phyloP scores from a whole-genome alignment of 2,113 vertebrate genomes.

The Boleophthalmus pectinirostris region DNA sequence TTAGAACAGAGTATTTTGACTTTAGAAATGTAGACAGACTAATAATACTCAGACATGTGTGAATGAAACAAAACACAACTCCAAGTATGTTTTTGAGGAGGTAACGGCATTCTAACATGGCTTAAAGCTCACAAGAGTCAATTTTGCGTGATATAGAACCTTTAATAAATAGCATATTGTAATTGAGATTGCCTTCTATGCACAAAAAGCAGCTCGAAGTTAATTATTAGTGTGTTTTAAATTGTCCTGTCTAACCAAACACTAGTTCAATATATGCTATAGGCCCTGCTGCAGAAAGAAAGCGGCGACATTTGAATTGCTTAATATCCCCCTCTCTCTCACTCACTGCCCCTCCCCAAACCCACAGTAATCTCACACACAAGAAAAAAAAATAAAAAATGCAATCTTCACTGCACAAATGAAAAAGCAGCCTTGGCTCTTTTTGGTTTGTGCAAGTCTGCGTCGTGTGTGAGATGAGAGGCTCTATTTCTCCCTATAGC shows the following conservation, averaged over 20 bases:
- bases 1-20: too few relatives aligned
- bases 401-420: constrained; percentile 71
- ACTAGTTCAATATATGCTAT: constrained; percentile 34
- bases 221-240: constrained; percentile 68
- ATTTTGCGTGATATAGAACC: too few relatives aligned
- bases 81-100: too few relatives aligned
- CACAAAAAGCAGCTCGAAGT: constrained; percentile 48
- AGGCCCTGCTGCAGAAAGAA: constrained; percentile 49
- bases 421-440: constrained; percentile 67
- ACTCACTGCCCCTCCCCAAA: constrained; percentile 48
- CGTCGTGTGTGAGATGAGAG: constrained; percentile 25
- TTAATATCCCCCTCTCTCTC: constrained; percentile 67
- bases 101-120: too few relatives aligned
- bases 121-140: too few relatives aligned
- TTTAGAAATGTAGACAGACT: too few relatives aligned
- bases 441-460: constrained; percentile 39
- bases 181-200: constrained; percentile 29
- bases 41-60: too few relatives aligned
- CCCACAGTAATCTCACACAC: constrained; percentile 53
- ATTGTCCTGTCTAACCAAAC: constrained; percentile 61
- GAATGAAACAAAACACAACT: too few relatives aligned
- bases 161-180: neutral
- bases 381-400: constrained; percentile 50
- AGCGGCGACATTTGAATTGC: constrained; percentile 62
- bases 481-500: constrained; percentile 43